A percentile compares a stretch with the other conserved stretches of the same genome.
phyloP scores from a whole-genome alignment of 2,888 invertebrate genomes.

The Ypsolopha scabrella region DNA sequence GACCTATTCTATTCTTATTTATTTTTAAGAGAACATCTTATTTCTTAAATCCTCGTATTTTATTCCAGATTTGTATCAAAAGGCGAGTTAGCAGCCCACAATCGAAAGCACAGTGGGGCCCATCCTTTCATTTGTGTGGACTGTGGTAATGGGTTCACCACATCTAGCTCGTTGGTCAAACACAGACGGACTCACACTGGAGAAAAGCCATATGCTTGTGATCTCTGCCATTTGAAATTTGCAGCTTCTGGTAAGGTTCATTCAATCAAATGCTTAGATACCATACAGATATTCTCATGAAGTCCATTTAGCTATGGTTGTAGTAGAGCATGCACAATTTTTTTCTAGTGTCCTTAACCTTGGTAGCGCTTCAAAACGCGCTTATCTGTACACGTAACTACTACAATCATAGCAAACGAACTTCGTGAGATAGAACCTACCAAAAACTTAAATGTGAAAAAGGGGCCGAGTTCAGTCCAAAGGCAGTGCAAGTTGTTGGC shows the following conservation, averaged over 20 bases:
- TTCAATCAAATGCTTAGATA: neutral
- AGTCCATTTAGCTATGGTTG: no score
- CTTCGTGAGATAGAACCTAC: no score
- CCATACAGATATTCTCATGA: neutral
- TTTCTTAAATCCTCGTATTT: neutral
- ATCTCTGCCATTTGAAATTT: constrained; percentile 68
- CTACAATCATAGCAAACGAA: no score
- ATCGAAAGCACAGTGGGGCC: constrained; percentile 70
- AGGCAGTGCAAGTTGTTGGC: no score
- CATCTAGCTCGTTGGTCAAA: constrained; percentile 69
- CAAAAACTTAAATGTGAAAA: no score
- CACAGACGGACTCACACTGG: constrained; percentile 71
- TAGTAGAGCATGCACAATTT: no score
- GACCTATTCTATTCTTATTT: neutral
- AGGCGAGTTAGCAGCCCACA: constrained; percentile 67
- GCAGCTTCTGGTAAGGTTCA: constrained; percentile 36
- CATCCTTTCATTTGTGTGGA: constrained; percentile 71
- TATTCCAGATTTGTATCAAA: constrained; percentile 59
- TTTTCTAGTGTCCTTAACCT: no score
- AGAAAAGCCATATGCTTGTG: constrained; percentile 70
- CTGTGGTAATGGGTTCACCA: constrained; percentile 69
- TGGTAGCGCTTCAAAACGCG: no score
- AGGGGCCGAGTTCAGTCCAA: no score
- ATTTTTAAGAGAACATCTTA: neutral
- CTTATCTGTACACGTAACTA: no score